A percentile compares a stretch with the other conserved stretches of the same genome.
phyloP scores from a whole-genome alignment of 2,888 invertebrate species.

The Ernsta delagoae region DNA sequence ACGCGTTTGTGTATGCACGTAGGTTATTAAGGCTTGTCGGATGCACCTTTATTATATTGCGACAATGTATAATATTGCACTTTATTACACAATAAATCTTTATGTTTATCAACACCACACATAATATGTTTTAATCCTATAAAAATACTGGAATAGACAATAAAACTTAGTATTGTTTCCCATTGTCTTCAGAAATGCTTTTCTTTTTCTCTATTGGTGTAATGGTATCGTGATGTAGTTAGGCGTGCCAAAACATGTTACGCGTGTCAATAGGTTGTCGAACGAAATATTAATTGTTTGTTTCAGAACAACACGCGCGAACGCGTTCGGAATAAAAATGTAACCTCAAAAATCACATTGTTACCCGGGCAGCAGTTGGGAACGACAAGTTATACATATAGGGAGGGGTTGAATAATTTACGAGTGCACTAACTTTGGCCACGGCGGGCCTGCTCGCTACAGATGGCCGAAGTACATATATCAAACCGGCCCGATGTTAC shows the following conservation, averaged over 20 bases:
- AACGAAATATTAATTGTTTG: slow-evolving; percentile 24
- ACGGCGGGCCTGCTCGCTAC: slow-evolving; percentile 64
- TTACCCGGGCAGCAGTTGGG: slow-evolving; percentile 60
- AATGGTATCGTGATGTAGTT: not conserved
- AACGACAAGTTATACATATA: slow-evolving; percentile 64
- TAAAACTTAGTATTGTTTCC: not conserved
- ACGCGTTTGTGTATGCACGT: slow-evolving; percentile 2
- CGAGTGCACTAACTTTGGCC: slow-evolving; percentile 76
- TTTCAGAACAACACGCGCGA: slow-evolving; percentile 24
- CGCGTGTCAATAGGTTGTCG: slow-evolving; percentile 6
- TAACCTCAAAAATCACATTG: slow-evolving; percentile 55
- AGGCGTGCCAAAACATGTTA: slow-evolving; percentile 6
- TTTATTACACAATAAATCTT: not conserved
- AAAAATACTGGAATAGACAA: too few species aligned
- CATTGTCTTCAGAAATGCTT: not conserved
- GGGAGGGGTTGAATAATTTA: slow-evolving; percentile 79
- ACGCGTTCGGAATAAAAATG: slow-evolving; percentile 32
- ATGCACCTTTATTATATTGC: slow-evolving; percentile 9
- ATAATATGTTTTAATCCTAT: too few species aligned
- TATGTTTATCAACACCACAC: not conserved
- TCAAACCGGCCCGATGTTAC: slow-evolving; percentile 71
- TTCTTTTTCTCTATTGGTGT: not conserved
- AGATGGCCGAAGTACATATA: slow-evolving; percentile 69
- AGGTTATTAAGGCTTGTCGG: not conserved
- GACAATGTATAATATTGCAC: slow-evolving; percentile 17